Evolutionary conservation across 1,140 invertebrate genomes (phyloP).

Genomic region (Drosophila jambulina): DNA sequence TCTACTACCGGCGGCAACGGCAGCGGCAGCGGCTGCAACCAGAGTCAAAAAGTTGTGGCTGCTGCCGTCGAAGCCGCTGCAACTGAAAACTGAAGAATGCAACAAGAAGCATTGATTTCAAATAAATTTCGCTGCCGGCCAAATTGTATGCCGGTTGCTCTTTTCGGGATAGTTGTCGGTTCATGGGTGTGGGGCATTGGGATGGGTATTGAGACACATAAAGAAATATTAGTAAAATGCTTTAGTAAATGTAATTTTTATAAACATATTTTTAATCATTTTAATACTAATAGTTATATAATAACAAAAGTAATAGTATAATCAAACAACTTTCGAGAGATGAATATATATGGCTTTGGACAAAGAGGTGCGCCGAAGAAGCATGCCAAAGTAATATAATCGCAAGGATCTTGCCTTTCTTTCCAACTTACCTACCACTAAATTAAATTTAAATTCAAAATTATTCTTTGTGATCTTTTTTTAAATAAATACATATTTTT

Average conservation of each 20-base stretch:
- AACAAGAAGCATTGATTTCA: constrained; percentile 84
- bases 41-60: constrained; percentile 73
- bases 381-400: no score
- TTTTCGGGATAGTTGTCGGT: constrained; percentile 56
- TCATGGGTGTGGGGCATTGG: constrained; percentile 47
- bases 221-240: background rate
- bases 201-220: constrained; percentile 15
- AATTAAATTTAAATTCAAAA: no score
- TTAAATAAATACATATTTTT: no score
- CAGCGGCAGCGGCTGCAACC: constrained; percentile 56
- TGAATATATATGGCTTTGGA: no score
- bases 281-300: background rate
- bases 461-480: no score
- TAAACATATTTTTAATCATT: background rate
- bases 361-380: no score
- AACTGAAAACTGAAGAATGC: constrained; percentile 80
- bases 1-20: constrained; percentile 43
- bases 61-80: constrained; percentile 58
- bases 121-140: constrained; percentile 83
- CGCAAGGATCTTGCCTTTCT: no score
- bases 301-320: no score
- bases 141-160: constrained; percentile 80
- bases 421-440: no score
- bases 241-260: background rate
- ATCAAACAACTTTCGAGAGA: no score